These are phyloP conservation scores for Calameuta idolon DNA, from an alignment of 2,888 invertebrate species.

Conservation along the genomic window DNA sequence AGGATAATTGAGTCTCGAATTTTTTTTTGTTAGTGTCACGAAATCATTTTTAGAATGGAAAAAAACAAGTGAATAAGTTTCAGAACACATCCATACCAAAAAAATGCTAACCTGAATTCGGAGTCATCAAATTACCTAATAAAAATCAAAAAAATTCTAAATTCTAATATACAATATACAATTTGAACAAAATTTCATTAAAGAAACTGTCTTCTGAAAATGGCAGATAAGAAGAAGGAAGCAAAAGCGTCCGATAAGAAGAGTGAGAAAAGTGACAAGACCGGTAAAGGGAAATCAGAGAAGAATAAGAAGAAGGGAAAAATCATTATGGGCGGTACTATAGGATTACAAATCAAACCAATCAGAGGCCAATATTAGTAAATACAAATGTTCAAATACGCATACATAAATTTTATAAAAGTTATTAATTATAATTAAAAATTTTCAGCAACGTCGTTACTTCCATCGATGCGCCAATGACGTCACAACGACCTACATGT, in stretches of 20 bases:
- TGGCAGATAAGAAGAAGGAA: slow-evolving; percentile 8
- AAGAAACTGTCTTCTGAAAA: not conserved
- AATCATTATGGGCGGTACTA: not conserved
- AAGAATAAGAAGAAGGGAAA: slow-evolving; percentile 8
- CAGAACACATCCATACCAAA: no score
- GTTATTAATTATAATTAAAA: not conserved
- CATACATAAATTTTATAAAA: not conserved
- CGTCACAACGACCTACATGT: not conserved
- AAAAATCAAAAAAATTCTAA: no score
- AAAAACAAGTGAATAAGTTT: not conserved
- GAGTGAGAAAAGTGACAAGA: slow-evolving; percentile 3
- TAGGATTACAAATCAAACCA: not conserved
- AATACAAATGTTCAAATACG: not conserved
- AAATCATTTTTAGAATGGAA: not conserved
- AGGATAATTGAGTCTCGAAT: not conserved
- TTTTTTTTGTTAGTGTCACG: not conserved
- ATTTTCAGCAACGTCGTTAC: not conserved
- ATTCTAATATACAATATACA: no score
- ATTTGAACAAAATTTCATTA: no score
- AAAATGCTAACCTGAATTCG: no score
- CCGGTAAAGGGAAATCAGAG: slow-evolving; percentile 1
- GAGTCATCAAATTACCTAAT: no score
- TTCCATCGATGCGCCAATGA: not conserved
- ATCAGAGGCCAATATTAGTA: not conserved
- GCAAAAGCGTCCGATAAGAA: not conserved